phyloP scores from a whole-genome alignment of 1,140 invertebrate species.

The Leptonema lineaticorne region DNA sequence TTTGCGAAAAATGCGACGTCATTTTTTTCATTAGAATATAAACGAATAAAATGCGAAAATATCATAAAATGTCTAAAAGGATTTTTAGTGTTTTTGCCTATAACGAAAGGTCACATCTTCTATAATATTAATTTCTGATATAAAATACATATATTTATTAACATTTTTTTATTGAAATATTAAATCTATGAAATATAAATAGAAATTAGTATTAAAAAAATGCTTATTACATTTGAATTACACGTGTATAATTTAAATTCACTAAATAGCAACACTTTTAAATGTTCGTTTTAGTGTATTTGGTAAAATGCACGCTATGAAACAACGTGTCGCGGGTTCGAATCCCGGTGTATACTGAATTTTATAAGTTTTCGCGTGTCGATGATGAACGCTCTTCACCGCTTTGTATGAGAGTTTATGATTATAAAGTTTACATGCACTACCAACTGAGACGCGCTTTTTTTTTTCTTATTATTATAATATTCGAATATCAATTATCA shows the following conservation, averaged over 20 bases:
- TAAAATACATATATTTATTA: not conserved
- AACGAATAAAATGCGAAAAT: no score
- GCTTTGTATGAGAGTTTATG: not conserved
- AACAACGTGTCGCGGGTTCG: not conserved
- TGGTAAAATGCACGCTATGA: no score
- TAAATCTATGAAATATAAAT: not conserved
- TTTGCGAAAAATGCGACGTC: no score
- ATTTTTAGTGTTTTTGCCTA: no score
- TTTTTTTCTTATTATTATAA: not conserved
- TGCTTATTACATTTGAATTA: not conserved
- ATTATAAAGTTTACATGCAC: not conserved
- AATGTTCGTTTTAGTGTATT: no score
- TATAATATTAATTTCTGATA: no score
- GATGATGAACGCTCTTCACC: conserved; percentile 6
- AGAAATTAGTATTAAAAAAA: not conserved
- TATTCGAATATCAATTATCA: no score
- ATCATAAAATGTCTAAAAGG: no score
- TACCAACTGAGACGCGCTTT: not conserved
- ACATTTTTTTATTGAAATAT: not conserved
- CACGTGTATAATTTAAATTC: not conserved
- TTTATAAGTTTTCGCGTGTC: not conserved
- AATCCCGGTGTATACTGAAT: not conserved
- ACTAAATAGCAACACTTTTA: not conserved
- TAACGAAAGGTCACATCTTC: no score
- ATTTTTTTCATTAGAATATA: no score